These are phyloP conservation scores for Yponomeuta malinellus DNA, from an alignment of 2,888 invertebrate species.

Conservation along the genomic window DNA sequence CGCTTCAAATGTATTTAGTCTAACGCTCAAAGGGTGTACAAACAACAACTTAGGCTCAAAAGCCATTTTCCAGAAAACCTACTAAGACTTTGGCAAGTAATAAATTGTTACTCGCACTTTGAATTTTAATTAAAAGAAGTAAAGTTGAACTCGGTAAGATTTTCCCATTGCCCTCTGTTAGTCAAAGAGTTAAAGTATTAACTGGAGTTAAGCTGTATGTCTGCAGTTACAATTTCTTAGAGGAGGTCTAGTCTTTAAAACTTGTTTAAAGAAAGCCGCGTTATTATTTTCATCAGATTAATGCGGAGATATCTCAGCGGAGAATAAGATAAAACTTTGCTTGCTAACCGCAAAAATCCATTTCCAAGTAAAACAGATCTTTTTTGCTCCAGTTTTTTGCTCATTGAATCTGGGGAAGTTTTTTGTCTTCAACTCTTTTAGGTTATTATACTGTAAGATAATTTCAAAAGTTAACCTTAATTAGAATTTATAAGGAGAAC, in stretches of 20 bases:
- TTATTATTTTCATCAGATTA: slow-evolving; percentile 49
- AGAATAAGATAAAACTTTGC: slow-evolving; percentile 52
- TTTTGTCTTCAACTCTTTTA: slow-evolving; percentile 44
- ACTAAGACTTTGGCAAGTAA: neutral
- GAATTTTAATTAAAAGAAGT: neutral
- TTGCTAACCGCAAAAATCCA: slow-evolving; percentile 63
- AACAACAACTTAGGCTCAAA: neutral
- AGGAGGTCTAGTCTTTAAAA: neutral
- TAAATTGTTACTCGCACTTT: neutral
- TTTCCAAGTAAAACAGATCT: slow-evolving; percentile 66
- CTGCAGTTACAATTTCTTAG: neutral
- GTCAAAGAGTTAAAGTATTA: slow-evolving; percentile 1
- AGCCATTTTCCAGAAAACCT: neutral
- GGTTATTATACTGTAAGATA: slow-evolving; percentile 36
- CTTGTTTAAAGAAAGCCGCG: slow-evolving; percentile 18
- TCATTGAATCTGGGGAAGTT: slow-evolving; percentile 44
- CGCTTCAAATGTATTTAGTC: neutral
- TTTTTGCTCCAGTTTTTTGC: slow-evolving; percentile 46
- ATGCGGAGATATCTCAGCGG: slow-evolving; percentile 47
- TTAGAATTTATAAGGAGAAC: slow-evolving; percentile 28
- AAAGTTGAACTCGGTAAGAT: neutral
- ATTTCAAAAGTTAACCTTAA: slow-evolving; percentile 37
- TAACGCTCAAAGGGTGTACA: neutral
- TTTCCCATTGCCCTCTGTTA: neutral
- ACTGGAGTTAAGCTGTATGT: neutral